Conservation (phyloP, 1,140 invertebrate species). For the Dryas iulia region DNA sequence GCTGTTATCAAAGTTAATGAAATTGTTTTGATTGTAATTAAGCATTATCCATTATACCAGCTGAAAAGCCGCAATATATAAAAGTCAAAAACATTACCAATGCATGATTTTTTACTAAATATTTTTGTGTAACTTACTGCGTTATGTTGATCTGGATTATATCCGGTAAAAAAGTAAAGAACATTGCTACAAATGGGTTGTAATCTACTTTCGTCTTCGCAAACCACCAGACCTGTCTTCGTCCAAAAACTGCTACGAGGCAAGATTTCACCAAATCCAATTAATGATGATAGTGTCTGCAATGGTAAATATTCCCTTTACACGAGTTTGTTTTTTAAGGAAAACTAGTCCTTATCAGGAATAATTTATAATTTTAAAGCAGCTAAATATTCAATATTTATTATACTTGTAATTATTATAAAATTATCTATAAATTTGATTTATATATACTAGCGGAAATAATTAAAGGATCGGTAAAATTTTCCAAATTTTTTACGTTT, state of each 20-base stretch:
- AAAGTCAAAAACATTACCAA: no score
- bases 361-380: no score
- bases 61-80: no score
- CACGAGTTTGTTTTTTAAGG: no score
- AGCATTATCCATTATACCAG: no score
- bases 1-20: no score
- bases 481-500: no score
- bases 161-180: constrained; percentile 82
- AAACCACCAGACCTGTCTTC: constrained; percentile 76
- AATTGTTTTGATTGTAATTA: no score
- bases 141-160: constrained; percentile 79
- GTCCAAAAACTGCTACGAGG: constrained; percentile 78
- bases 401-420: constrained; percentile 8
- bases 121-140: constrained; percentile 50
- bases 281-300: constrained; percentile 47
- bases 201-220: constrained; percentile 72
- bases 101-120: background rate
- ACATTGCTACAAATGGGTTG: constrained; percentile 82
- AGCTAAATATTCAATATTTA: no score
- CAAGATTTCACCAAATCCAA: constrained; percentile 81
- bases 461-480: no score
- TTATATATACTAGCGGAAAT: no score
- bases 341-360: no score
- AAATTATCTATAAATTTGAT: background rate
- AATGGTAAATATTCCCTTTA: constrained; percentile 10